Percentiles rank a stretch among this genome's conserved stretches.
Conservation (phyloP, 35 echinoderm and acorn worm species). For the Apostichopus parvimensis region DNA sequence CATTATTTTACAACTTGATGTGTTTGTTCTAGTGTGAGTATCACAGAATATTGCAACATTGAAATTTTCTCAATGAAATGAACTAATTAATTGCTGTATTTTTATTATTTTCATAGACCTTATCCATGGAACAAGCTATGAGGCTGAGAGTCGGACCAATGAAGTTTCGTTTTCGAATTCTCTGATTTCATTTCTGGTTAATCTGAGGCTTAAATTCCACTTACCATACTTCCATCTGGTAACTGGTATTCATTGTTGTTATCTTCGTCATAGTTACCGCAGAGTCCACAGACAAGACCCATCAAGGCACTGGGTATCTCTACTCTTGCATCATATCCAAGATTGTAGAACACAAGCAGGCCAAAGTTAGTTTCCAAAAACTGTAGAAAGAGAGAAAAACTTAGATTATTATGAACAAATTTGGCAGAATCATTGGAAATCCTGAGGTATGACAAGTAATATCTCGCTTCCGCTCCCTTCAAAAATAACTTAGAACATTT, state of each 20-base stretch:
- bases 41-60: too few relatives aligned
- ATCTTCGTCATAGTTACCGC: slow-evolving; percentile 79
- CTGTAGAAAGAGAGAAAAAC: background rate
- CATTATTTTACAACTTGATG: too few relatives aligned
- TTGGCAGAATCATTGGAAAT: background rate
- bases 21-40: too few relatives aligned
- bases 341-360: slow-evolving; percentile 20
- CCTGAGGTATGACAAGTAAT: background rate
- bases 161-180: too few relatives aligned
- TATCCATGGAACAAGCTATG: too few relatives aligned
- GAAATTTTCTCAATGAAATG: too few relatives aligned
- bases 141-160: too few relatives aligned
- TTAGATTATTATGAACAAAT: background rate
- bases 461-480: too few relatives aligned
- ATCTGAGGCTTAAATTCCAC: background rate
- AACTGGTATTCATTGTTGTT: slow-evolving; percentile 61
- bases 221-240: slow-evolving; percentile 69
- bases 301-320: background rate
- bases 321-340: slow-evolving; percentile 1
- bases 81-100: too few relatives aligned
- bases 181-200: too few relatives aligned
- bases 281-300: slow-evolving; percentile 70
- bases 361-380: slow-evolving; percentile 32
- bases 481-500: background rate
- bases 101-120: too few relatives aligned